Conservation (phyloP, 1,140 invertebrate species). For the Carposina sasakii region DNA sequence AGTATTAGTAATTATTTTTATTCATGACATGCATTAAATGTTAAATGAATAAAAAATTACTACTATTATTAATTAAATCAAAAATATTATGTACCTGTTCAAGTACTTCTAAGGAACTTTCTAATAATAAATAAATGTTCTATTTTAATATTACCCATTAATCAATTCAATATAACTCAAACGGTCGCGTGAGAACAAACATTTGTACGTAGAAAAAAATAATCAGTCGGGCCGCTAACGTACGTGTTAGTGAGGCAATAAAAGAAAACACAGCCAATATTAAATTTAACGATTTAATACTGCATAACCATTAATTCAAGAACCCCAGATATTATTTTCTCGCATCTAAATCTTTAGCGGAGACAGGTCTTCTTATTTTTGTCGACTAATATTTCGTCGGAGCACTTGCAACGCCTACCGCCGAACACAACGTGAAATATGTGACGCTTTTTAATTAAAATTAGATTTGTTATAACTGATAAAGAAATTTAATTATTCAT, state of each 20-base stretch:
- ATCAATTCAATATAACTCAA: slow-evolving; percentile 47
- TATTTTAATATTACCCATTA: too few species aligned
- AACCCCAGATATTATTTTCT: slow-evolving; percentile 26
- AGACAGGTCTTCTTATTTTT: slow-evolving; percentile 36
- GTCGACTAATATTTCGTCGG: slow-evolving; percentile 31
- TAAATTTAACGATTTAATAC: slow-evolving; percentile 70
- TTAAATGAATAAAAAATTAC: too few species aligned
- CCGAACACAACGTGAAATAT: slow-evolving; percentile 66
- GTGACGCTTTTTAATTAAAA: slow-evolving; percentile 71
- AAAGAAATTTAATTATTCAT: slow-evolving; percentile 62
- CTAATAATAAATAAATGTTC: slow-evolving; percentile 32
- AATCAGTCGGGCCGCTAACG: slow-evolving; percentile 48
- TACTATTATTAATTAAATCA: too few species aligned
- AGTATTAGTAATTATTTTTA: too few species aligned
- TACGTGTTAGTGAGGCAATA: slow-evolving; percentile 60
- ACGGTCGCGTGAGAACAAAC: slow-evolving; percentile 62
- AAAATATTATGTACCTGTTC: too few species aligned
- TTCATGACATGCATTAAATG: too few species aligned
- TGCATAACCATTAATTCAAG: slow-evolving; percentile 41
- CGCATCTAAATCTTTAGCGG: slow-evolving; percentile 20
- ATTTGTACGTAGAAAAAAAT: slow-evolving; percentile 48
- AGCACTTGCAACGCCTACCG: slow-evolving; percentile 53
- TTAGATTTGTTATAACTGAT: slow-evolving; percentile 60
- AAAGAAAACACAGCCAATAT: slow-evolving; percentile 64
- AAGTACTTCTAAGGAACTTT: too few species aligned